Conservation (phyloP, 2,797 vertebrate genomes). For the Petrocephalus sullivani region DNA sequence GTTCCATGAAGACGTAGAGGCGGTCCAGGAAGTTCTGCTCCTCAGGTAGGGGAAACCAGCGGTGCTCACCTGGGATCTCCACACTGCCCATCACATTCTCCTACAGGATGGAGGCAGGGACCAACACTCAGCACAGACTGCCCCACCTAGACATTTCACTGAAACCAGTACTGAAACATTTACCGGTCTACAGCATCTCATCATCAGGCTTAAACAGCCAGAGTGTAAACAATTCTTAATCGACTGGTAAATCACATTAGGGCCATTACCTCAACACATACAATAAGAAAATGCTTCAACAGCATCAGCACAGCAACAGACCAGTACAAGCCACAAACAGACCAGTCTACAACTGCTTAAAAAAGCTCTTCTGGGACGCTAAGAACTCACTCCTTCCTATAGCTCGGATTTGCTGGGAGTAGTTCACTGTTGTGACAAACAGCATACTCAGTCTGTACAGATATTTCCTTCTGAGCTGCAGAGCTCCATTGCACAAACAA, state of each 20-base stretch:
- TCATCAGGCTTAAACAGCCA: background rate
- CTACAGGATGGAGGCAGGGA: slow-evolving; percentile 35
- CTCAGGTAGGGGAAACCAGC: slow-evolving; percentile 68
- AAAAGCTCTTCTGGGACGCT: background rate
- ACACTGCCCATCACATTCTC: slow-evolving; percentile 65
- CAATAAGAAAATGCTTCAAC: background rate
- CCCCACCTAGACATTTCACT: background rate
- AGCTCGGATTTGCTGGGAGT: background rate
- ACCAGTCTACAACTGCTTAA: background rate
- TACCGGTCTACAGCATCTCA: background rate
- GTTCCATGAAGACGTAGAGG: slow-evolving; percentile 64
- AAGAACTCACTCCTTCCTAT: background rate
- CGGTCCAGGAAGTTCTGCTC: slow-evolving; percentile 71
- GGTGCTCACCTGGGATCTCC: slow-evolving; percentile 55
- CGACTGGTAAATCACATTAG: background rate
- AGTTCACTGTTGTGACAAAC: background rate
- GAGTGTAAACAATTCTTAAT: background rate
- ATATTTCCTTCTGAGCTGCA: background rate
- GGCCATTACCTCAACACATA: background rate
- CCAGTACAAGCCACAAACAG: background rate
- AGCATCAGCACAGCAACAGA: background rate
- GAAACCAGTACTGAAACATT: background rate
- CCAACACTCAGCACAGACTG: background rate
- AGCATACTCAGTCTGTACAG: background rate
- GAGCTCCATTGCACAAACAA: background rate